Conservation (phyloP, 2,113 vertebrate species). For the Aldabrachelys gigantea region DNA sequence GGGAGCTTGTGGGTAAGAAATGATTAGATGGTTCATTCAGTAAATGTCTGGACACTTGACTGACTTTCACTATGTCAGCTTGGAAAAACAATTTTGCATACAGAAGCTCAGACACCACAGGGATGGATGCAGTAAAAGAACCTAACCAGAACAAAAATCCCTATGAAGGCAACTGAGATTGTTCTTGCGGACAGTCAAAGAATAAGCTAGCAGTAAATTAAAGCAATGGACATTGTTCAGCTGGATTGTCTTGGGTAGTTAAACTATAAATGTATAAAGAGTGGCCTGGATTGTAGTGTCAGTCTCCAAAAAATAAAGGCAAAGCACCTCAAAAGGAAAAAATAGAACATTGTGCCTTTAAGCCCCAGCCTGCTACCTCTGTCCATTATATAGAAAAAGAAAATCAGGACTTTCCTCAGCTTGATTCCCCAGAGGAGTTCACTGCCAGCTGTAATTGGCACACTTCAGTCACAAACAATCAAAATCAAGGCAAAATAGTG, state of each 20-base stretch:
- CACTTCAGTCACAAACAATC: no score
- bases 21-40: not conserved
- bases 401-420: not conserved
- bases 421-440: no score
- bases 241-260: not conserved
- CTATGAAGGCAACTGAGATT: not conserved
- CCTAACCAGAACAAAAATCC: not conserved
- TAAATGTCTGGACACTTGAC: not conserved
- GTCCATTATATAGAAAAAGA: not conserved
- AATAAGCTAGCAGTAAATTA: not conserved
- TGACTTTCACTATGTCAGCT: not conserved
- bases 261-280: not conserved
- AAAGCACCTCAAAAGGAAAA: not conserved
- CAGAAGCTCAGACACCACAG: not conserved
- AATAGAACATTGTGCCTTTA: not conserved
- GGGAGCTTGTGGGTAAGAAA: not conserved
- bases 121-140: not conserved
- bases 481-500: no score
- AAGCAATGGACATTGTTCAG: not conserved
- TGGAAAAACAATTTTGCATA: not conserved
- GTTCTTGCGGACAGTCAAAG: not conserved
- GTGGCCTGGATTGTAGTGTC: not conserved
- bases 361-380: not conserved
- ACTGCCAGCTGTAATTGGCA: no score
- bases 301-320: not conserved